Conservation (phyloP, 2,797 vertebrate genomes). For the Rhinichthys osculus region DNA sequence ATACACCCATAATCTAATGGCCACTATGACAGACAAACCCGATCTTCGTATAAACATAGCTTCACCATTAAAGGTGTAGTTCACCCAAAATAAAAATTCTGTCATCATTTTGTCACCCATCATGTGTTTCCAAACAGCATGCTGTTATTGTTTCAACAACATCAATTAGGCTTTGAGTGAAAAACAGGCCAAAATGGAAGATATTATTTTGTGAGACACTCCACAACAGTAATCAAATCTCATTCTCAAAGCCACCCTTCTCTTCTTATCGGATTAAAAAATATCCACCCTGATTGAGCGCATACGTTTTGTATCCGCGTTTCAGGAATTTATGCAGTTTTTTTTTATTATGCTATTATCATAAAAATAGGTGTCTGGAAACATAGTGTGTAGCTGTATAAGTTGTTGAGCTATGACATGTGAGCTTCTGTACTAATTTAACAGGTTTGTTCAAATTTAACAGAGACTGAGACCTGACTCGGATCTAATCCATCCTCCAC, state of each 20-base stretch:
- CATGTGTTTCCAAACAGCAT: background rate
- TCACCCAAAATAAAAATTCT: background rate
- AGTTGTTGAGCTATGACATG: background rate
- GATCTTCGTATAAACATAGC: background rate
- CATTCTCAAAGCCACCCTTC: too few species aligned
- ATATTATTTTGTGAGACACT: too few species aligned
- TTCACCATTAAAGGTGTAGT: background rate
- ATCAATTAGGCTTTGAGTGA: background rate
- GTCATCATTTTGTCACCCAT: background rate
- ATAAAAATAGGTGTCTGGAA: background rate
- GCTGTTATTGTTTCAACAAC: background rate
- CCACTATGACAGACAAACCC: background rate
- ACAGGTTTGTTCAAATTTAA: slow-evolving; percentile 33
- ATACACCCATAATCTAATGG: slow-evolving; percentile 21
- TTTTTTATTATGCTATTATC: background rate
- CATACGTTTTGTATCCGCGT: background rate
- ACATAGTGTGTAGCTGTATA: background rate
- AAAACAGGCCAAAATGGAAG: background rate
- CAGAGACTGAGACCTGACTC: background rate
- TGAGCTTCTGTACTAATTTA: slow-evolving; percentile 14
- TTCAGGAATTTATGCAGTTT: background rate
- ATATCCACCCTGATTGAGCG: too few species aligned
- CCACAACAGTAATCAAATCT: too few species aligned
- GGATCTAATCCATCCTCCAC: slow-evolving; percentile 39
- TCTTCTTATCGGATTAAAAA: background rate